These are phyloP conservation scores for Cochlearius cochlearius DNA, from an alignment of 2,113 vertebrate genomes.

Conservation along the genomic window DNA sequence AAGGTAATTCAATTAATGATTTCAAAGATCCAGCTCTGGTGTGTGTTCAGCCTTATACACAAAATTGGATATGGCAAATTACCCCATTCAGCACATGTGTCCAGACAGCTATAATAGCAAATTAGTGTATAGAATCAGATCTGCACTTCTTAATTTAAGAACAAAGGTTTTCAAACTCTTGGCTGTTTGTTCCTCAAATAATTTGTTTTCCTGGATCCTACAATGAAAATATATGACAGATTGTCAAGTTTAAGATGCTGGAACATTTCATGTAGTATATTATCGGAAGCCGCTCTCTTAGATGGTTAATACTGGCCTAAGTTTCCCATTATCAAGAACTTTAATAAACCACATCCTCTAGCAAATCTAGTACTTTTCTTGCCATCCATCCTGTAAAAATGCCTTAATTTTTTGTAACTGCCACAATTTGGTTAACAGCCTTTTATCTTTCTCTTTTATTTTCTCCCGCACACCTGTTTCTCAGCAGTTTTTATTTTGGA, in stretches of 20 bases:
- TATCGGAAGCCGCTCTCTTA: not conserved
- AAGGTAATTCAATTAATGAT: constrained; percentile 57
- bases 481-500: not conserved
- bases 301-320: not conserved
- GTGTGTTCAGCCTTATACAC: not conserved
- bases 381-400: not conserved
- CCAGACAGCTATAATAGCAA: constrained; percentile 20
- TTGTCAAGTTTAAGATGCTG: not conserved
- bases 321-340: not conserved
- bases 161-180: not conserved
- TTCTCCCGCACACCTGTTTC: not conserved
- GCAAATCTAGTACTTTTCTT: not conserved
- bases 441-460: not conserved
- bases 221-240: not conserved
- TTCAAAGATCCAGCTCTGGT: constrained; percentile 46
- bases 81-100: constrained; percentile 21
- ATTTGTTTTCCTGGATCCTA: not conserved
- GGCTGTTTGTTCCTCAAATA: not conserved
- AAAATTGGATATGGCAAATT: constrained; percentile 59
- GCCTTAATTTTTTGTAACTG: not conserved
- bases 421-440: not conserved
- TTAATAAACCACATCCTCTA: not conserved
- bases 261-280: not conserved
- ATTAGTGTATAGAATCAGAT: not conserved
- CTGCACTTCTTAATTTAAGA: not conserved